Evolutionary conservation across 2,888 invertebrate species (phyloP), one percentile per base, ranked within the genome.

Genomic region (Aquatica leii): DNA sequence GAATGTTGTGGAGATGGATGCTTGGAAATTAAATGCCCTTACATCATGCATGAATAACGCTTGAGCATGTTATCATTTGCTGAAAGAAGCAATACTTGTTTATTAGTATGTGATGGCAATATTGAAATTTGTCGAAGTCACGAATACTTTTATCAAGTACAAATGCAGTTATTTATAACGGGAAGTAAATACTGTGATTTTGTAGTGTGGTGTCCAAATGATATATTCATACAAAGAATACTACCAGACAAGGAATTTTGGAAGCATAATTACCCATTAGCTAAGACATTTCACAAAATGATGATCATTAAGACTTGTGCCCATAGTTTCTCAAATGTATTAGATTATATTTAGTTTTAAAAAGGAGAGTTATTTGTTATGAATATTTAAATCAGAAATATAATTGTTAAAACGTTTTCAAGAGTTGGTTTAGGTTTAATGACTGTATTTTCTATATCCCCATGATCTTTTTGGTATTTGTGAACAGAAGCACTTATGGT

Each of bases 11-110:
- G 12, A 18, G 3, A 8, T n/a, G 41, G 41, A 17, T 2, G 2
- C 9, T 2, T 55, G 1, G 55, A 55, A 41, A 31, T 55, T n/a
- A 55, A 55, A 31, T 55, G 24, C 15, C 55, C 54, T 3, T 50
- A 50, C 9, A n/a, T 50, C 14, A 12, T 21, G 14, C 12, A 50
- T 14, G 14, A 31, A 50, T 31, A 31, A 14, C 14, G n/a, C n/a
- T 20, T 9, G 18, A 18, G 48, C n/a, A n/a, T n/a, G 24, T 4
- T 24, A 6, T 6, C 24, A 4, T 24, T 21, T 14, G 50, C 24
- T 24, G 24, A n/a, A 50, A n/a, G 50, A 14, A n/a, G 12, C 24
- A 50, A 24, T 24, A 24, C 50, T 6, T 24, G 50, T 31, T 12
- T 50, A 14, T 14, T 24, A 50, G 24, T 24, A 50, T 2, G 18